Percentiles rank a stretch among this genome's conserved stretches.
Conservation (phyloP, 2,888 invertebrate genomes). For the Eupithecia subumbrata region DNA sequence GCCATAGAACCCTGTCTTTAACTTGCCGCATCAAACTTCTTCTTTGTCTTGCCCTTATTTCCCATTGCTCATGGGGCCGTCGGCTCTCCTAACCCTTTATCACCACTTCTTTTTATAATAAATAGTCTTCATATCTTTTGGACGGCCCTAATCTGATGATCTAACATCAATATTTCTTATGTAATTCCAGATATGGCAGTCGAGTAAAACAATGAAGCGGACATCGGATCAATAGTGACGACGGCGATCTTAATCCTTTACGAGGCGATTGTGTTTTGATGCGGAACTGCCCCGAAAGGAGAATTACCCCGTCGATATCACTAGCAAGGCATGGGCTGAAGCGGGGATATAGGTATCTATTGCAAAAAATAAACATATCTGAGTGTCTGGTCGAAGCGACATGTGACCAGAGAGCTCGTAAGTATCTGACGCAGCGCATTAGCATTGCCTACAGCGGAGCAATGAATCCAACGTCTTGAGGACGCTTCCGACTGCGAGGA, state of each 20-base stretch:
- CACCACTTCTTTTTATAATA: not conserved
- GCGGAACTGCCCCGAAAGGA: conserved; percentile 57
- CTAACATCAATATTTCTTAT: not conserved
- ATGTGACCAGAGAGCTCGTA: too few species aligned
- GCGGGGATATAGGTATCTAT: too few species aligned
- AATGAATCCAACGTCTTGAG: too few species aligned
- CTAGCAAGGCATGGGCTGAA: conserved; percentile 35
- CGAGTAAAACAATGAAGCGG: conserved; percentile 26
- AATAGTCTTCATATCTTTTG: not conserved
- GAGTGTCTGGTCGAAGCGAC: too few species aligned
- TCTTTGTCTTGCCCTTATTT: not conserved
- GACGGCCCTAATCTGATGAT: not conserved
- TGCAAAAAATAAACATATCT: too few species aligned
- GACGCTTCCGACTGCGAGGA: too few species aligned
- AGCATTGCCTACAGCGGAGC: too few species aligned
- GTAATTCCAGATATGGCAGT: not conserved
- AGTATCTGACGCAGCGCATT: too few species aligned
- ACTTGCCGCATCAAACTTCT: not conserved
- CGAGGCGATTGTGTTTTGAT: conserved; percentile 74
- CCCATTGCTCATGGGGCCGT: not conserved
- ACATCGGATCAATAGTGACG: conserved; percentile 68
- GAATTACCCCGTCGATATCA: conserved; percentile 28
- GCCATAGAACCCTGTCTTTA: not conserved
- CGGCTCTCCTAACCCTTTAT: not conserved
- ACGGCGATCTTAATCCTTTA: conserved; percentile 67